Percentiles rank a stretch among this genome's conserved stretches.
Evolutionary conservation across 2,888 invertebrate genomes (phyloP).

Genomic region (Drosophila merina): DNA sequence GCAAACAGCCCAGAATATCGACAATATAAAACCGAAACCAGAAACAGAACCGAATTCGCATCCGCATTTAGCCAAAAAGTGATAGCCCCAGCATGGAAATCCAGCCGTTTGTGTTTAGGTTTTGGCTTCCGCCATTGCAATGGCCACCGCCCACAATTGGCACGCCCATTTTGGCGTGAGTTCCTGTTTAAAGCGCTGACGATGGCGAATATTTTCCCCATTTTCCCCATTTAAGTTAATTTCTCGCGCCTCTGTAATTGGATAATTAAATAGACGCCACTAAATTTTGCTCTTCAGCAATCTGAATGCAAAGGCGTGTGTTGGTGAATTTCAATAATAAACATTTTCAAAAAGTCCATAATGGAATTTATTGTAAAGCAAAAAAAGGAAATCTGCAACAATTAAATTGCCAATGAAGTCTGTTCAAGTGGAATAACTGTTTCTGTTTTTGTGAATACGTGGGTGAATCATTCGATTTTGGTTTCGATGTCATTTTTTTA

Average conservation of each 20-base stretch:
- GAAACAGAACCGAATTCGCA: slow-evolving; percentile 40
- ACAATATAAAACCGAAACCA: slow-evolving; percentile 28
- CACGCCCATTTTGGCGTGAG: slow-evolving; percentile 15
- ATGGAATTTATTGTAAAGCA: slow-evolving; percentile 43
- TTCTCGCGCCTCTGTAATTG: slow-evolving; percentile 62
- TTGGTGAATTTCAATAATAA: slow-evolving; percentile 48
- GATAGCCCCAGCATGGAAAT: slow-evolving; percentile 59
- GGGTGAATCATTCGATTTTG: slow-evolving; percentile 29
- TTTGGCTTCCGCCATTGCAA: slow-evolving; percentile 28
- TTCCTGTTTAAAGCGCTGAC: slow-evolving; percentile 29
- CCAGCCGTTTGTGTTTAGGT: slow-evolving; percentile 42
- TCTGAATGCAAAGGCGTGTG: slow-evolving; percentile 9
- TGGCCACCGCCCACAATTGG: neutral
- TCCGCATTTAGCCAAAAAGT: slow-evolving; percentile 56
- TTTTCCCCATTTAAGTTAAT: slow-evolving; percentile 56
- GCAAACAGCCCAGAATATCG: slow-evolving; percentile 34
- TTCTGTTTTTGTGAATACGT: slow-evolving; percentile 26
- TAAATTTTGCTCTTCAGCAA: slow-evolving; percentile 54
- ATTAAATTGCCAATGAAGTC: slow-evolving; percentile 56
- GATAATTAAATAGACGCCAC: slow-evolving; percentile 68
- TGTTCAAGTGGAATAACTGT: slow-evolving; percentile 47
- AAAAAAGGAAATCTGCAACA: slow-evolving; percentile 40
- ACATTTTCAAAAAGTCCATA: slow-evolving; percentile 46
- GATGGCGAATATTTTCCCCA: slow-evolving; percentile 44
- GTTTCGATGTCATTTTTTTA: slow-evolving; percentile 6